These are phyloP conservation scores for Archivesica marissinica DNA, from an alignment of 1,140 invertebrate genomes.

Conservation along the genomic window DNA sequence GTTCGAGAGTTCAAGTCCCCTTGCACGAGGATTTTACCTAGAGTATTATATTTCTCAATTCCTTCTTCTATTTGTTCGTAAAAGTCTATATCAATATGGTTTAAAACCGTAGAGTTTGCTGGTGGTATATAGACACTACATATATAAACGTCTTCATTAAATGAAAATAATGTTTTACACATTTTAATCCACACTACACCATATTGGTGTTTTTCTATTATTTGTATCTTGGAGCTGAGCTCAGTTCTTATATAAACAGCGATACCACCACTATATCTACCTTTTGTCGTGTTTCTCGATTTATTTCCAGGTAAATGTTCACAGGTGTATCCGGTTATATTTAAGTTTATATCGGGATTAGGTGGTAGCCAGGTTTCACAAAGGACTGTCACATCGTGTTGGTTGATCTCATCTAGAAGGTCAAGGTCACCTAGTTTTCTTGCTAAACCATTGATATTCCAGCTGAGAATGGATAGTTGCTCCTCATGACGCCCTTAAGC, in stretches of 20 bases:
- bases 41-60: neutral
- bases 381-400: neutral
- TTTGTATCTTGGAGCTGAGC: neutral
- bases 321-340: slow-evolving; percentile 5
- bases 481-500: no score
- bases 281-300: neutral
- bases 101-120: slow-evolving; percentile 8
- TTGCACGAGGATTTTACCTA: neutral
- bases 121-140: slow-evolving; percentile 28
- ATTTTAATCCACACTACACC: slow-evolving; percentile 36
- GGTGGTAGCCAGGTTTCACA: slow-evolving; percentile 8
- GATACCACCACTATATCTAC: slow-evolving; percentile 24
- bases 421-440: slow-evolving; percentile 13
- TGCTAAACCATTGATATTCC: slow-evolving; percentile 28
- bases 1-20: slow-evolving; percentile 21
- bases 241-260: slow-evolving; percentile 6
- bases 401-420: slow-evolving; percentile 2
- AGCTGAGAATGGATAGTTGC: no score
- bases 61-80: slow-evolving; percentile 8
- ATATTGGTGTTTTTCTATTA: slow-evolving; percentile 15
- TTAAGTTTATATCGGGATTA: slow-evolving; percentile 1
- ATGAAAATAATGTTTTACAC: neutral
- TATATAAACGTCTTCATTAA: neutral
- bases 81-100: slow-evolving; percentile 5
- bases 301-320: slow-evolving; percentile 23